Percentiles rank a stretch among this genome's conserved stretches.
Conservation (phyloP, 2,797 vertebrate genomes). For the Decapterus maruadsi region DNA sequence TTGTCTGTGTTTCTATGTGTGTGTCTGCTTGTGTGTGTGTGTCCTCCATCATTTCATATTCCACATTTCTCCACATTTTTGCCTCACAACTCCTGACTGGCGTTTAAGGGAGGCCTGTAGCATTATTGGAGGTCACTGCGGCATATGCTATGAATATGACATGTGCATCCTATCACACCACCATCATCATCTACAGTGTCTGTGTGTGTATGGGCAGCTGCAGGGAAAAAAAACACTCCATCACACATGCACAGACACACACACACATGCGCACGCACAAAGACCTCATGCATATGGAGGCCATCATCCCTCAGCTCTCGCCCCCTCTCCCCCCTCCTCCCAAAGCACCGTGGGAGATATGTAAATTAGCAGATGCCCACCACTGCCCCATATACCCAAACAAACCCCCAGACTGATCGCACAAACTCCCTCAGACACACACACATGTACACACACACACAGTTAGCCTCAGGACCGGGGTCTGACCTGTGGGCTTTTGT, state of each 20-base stretch:
- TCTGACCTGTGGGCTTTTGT: slow-evolving; percentile 71
- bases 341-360: slow-evolving; percentile 81
- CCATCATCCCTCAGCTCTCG: slow-evolving; percentile 66
- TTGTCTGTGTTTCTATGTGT: not conserved
- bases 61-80: slow-evolving; percentile 66
- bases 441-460: slow-evolving; percentile 33
- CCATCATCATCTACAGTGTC: slow-evolving; percentile 40
- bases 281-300: slow-evolving; percentile 85
- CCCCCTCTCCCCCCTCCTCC: too few species aligned
- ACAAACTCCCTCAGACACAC: slow-evolving; percentile 6
- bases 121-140: slow-evolving; percentile 64
- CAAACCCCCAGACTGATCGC: slow-evolving; percentile 47
- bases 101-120: slow-evolving; percentile 65
- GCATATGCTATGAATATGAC: slow-evolving; percentile 76
- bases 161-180: slow-evolving; percentile 79
- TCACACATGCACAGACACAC: slow-evolving; percentile 28
- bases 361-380: slow-evolving; percentile 81
- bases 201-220: slow-evolving; percentile 67
- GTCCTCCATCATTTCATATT: slow-evolving; percentile 51
- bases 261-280: not conserved
- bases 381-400: slow-evolving; percentile 58
- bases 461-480: slow-evolving; percentile 54
- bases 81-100: slow-evolving; percentile 37
- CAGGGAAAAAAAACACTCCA: slow-evolving; percentile 60
- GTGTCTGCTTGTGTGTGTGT: slow-evolving; percentile 5